Evolutionary conservation across 2,113 vertebrate species (phyloP).

Genomic region (Pluvialis apricaria): DNA sequence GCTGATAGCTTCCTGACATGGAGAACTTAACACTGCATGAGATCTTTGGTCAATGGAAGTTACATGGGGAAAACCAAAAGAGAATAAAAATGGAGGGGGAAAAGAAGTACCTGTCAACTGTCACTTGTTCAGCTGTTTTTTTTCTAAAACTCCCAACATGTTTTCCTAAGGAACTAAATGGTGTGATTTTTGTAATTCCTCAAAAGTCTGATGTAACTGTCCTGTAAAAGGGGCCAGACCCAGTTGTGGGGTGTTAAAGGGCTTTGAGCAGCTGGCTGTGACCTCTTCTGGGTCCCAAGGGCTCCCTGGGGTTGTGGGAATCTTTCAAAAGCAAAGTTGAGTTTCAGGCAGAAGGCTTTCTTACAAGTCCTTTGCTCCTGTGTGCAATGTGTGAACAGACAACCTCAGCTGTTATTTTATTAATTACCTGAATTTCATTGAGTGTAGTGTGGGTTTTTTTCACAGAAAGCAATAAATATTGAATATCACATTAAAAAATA

Average conservation of each 20-base stretch:
- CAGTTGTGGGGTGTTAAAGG: neutral
- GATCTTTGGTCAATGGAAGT: neutral
- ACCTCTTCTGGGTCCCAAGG: neutral
- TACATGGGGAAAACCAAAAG: neutral
- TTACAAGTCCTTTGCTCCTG: neutral
- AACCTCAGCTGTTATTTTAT: neutral
- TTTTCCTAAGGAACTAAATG: neutral
- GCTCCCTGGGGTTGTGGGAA: neutral
- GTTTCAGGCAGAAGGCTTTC: neutral
- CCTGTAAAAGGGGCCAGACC: neutral
- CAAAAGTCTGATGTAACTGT: neutral
- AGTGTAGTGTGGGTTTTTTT: neutral
- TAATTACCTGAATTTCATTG: neutral
- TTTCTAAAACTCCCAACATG: neutral
- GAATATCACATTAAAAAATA: neutral
- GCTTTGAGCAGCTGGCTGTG: neutral
- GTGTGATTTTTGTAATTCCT: neutral
- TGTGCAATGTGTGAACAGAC: neutral
- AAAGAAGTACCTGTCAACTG: neutral
- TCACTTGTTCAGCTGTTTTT: neutral
- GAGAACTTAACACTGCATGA: neutral
- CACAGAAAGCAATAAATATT: neutral
- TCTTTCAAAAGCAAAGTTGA: neutral
- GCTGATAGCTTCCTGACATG: neutral
- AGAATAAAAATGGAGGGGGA: neutral